Conservation (phyloP, 2,113 vertebrate genomes). For the Myiopsitta monachus region DNA sequence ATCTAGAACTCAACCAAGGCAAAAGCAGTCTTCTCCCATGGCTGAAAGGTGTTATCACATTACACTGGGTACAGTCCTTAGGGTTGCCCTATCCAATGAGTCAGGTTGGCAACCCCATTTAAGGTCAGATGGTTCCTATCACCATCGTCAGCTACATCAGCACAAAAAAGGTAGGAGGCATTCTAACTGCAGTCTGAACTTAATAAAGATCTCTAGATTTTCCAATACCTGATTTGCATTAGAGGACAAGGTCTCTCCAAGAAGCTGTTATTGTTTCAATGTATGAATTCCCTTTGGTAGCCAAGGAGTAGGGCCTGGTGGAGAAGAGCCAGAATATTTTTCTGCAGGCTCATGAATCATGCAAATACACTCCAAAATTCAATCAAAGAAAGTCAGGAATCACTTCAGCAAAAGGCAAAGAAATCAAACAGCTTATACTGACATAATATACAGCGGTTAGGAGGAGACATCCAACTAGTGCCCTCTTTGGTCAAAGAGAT, state of each 20-base stretch:
- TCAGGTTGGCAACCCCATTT: background rate
- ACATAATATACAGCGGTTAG: background rate
- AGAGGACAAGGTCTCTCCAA: constrained; percentile 54
- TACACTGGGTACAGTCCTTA: background rate
- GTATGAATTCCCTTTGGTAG: constrained; percentile 37
- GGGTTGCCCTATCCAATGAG: background rate
- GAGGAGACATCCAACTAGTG: background rate
- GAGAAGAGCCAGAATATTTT: constrained; percentile 55
- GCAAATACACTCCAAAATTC: constrained; percentile 34
- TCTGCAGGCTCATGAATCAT: constrained; percentile 56
- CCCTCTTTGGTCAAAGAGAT: background rate
- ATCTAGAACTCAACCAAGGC: background rate
- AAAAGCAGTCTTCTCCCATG: background rate
- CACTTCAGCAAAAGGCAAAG: background rate
- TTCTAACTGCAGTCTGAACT: background rate
- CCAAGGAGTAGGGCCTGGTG: constrained; percentile 26
- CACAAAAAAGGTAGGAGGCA: background rate
- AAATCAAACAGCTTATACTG: background rate
- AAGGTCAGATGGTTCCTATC: background rate
- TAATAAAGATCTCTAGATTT: constrained; percentile 53
- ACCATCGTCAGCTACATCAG: background rate
- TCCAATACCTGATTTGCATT: constrained; percentile 46
- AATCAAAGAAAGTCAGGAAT: constrained; percentile 23
- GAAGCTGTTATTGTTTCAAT: constrained; percentile 39
- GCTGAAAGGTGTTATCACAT: background rate